Evolutionary conservation across 2,888 invertebrate genomes (phyloP), one percentile per base, ranked within the genome.

Genomic region (Caradrina clavipalpis): DNA sequence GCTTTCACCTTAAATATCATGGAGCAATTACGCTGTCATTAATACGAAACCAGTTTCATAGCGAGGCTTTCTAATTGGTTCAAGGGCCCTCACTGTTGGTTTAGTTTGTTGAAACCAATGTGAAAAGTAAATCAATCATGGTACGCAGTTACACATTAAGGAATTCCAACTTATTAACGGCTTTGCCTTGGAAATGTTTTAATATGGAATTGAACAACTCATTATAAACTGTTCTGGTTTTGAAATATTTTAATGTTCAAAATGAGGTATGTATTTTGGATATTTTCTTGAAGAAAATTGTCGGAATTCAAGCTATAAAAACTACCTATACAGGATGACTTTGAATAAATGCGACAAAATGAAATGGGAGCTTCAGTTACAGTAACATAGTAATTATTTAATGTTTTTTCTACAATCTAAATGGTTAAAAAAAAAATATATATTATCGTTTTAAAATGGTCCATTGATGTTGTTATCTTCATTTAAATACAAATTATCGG

Each of bases 71-170:
- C 87, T 91, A 91, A 91, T 91, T 91, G 88, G 88, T 90, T 88
- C 89, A 90, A 90, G 89, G 88, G 84, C 87, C 83, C 86, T 87
- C 76, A 85, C 76, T 80, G 78, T 85, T 81, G 83, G 86, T 73
- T 88, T 88, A 87, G 85, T 87, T 87, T 83, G 84, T 86, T 81
- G 83, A 85, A 86, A 86, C 86, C 80, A 87, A 90, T 88, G 87
- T 87, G 83, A 86, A 88, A 89, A 89, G 87, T 86, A 87, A 89
- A 92, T 92, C 88, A 89, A 91, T 90, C 90, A 88, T 85, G 73
- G 73, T 78, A 71, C 69, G 57, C 55, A 80, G 58, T 74, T 80
- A 56, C 64, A 68, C 26, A 64, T 61, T 63, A 67, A 6, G 45
- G 64, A 55, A 79, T 67, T 80, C 69, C 51, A 56, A 73, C 75